Evolutionary conservation across 2,797 vertebrate genomes (phyloP).

Genomic region (Valencia hispanica): DNA sequence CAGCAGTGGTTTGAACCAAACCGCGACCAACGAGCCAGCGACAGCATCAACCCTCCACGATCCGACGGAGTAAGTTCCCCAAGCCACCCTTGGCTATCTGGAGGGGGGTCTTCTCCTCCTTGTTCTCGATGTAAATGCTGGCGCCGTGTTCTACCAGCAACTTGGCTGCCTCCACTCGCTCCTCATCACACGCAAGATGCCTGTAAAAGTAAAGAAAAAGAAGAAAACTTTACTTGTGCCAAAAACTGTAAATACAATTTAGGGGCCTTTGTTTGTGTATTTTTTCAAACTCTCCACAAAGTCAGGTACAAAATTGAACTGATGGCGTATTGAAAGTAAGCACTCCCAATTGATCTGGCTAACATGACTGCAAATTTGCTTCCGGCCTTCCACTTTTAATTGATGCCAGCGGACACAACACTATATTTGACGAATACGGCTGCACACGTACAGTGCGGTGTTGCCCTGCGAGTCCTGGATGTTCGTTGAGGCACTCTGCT

Average conservation of each 20-base stretch:
- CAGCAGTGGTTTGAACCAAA: slow-evolving; percentile 7
- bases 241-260: not conserved
- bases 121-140: slow-evolving; percentile 97
- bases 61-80: slow-evolving; percentile 84
- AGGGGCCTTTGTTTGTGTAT: not conserved
- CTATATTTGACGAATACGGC: not conserved
- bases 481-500: slow-evolving; percentile 91
- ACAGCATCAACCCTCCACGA: slow-evolving; percentile 87
- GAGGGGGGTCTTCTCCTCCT: slow-evolving; percentile 94
- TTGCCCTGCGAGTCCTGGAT: slow-evolving; percentile 96
- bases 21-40: slow-evolving; percentile 27
- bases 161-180: slow-evolving; percentile 93
- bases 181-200: slow-evolving; percentile 96
- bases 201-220: slow-evolving; percentile 73
- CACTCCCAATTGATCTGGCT: not conserved
- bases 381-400: not conserved
- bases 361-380: not conserved
- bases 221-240: not conserved
- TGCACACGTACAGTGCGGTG: slow-evolving; percentile 88
- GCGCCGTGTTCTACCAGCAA: slow-evolving; percentile 92
- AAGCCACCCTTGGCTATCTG: slow-evolving; percentile 91
- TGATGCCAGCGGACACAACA: not conserved
- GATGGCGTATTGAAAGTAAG: not conserved
- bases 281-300: not conserved
- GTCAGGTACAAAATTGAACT: not conserved